Conservation (phyloP, 2,113 vertebrate species). For the Oryzias javanicus region DNA sequence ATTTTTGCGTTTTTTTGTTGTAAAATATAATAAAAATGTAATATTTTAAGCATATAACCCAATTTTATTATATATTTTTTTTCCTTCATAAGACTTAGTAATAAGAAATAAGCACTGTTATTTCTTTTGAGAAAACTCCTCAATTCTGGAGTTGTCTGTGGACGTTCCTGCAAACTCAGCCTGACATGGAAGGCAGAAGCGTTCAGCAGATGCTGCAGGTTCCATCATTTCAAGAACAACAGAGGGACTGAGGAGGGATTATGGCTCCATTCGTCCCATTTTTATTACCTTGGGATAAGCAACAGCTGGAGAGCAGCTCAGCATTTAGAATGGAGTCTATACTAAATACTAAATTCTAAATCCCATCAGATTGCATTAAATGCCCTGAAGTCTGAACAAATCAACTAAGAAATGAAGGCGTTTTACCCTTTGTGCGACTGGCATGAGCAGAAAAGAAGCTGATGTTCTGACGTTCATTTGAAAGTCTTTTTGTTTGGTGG, state of each 20-base stretch:
- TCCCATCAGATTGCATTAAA: conserved; percentile 71
- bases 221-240: conserved; percentile 70
- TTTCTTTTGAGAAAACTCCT: no score
- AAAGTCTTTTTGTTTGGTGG: neutral
- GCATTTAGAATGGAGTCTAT: conserved; percentile 57
- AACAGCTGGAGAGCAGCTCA: conserved; percentile 75
- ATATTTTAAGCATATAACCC: no score
- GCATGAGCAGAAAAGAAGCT: conserved; percentile 40
- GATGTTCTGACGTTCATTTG: conserved; percentile 39
- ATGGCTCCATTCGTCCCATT: conserved; percentile 74
- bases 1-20: no score
- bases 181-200: conserved; percentile 14
- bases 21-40: no score
- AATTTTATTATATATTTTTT: no score
- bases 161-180: neutral
- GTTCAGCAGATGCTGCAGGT: conserved; percentile 53
- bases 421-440: conserved; percentile 43
- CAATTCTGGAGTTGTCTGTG: no score
- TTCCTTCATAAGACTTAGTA: no score
- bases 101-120: no score
- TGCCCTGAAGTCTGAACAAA: conserved; percentile 68
- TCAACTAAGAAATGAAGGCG: conserved; percentile 54
- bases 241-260: conserved; percentile 73
- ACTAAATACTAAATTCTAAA: conserved; percentile 45
- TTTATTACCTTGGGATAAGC: conserved; percentile 79